phyloP scores from a whole-genome alignment of 2,888 invertebrate genomes.

The Dasysyrphus tricinctus region DNA sequence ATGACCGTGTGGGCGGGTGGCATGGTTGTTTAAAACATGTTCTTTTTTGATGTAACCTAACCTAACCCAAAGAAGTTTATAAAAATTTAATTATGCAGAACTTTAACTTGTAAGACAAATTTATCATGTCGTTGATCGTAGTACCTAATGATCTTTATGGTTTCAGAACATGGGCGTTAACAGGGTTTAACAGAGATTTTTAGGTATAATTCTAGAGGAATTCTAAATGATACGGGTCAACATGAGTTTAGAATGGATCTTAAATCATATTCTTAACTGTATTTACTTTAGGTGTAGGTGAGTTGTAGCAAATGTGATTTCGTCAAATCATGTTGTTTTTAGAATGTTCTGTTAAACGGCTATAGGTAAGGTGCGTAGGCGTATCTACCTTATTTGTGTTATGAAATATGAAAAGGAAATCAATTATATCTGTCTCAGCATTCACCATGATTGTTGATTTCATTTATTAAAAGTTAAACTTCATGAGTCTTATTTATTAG shows the following conservation, averaged over 20 bases:
- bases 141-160: neutral
- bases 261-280: neutral
- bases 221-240: neutral
- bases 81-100: neutral
- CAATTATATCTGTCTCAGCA: too few species aligned
- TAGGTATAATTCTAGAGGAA: neutral
- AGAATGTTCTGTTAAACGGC: too few species aligned
- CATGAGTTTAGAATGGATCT: neutral
- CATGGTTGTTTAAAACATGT: neutral
- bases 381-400: too few species aligned
- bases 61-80: neutral
- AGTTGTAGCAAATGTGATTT: too few species aligned
- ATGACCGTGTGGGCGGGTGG: conserved; percentile 2
- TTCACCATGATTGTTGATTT: too few species aligned
- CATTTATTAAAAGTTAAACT: too few species aligned
- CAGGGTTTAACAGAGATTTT: neutral
- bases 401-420: too few species aligned
- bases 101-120: neutral
- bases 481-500: too few species aligned
- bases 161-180: neutral
- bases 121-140: neutral
- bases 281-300: neutral
- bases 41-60: neutral
- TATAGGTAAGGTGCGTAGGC: too few species aligned
- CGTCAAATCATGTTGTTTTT: too few species aligned